phyloP scores from a whole-genome alignment of 2,113 vertebrate species.

The Sturnira hondurensis region DNA sequence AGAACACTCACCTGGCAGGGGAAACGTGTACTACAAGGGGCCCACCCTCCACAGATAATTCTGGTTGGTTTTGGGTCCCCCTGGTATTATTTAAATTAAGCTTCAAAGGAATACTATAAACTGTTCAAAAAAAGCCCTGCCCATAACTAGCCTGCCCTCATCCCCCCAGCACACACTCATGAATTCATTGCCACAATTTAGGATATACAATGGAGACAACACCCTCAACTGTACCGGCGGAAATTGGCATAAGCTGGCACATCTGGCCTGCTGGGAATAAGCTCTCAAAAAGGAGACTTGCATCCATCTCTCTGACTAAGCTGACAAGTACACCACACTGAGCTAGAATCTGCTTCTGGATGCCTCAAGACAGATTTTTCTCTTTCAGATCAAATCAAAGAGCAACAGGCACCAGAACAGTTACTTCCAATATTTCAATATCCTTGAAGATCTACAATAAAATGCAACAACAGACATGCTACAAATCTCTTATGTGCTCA shows the following conservation, averaged over 20 bases:
- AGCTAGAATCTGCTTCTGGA: neutral
- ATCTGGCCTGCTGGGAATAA: neutral
- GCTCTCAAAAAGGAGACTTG: neutral
- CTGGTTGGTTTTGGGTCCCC: too few relatives aligned
- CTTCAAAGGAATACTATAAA: rapidly evolving
- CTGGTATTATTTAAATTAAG: neutral
- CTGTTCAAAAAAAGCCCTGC: neutral
- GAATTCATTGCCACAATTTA: neutral
- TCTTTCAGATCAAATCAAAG: neutral
- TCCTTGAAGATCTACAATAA: neutral
- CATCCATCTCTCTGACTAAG: rapidly evolving
- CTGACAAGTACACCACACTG: neutral
- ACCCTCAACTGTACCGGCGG: too few relatives aligned
- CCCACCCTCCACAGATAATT: too few relatives aligned
- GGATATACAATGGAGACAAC: neutral
- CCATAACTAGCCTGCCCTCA: neutral
- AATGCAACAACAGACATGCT: neutral
- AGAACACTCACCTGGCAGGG: too few relatives aligned
- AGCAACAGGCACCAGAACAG: neutral
- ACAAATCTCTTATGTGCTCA: neutral
- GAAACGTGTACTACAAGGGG: too few relatives aligned
- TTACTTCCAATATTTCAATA: neutral
- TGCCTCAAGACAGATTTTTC: neutral
- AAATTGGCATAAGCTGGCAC: neutral
- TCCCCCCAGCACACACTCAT: neutral